Evolutionary conservation across 2,113 vertebrate genomes (phyloP).

Genomic region (Australoheros scitulus): DNA sequence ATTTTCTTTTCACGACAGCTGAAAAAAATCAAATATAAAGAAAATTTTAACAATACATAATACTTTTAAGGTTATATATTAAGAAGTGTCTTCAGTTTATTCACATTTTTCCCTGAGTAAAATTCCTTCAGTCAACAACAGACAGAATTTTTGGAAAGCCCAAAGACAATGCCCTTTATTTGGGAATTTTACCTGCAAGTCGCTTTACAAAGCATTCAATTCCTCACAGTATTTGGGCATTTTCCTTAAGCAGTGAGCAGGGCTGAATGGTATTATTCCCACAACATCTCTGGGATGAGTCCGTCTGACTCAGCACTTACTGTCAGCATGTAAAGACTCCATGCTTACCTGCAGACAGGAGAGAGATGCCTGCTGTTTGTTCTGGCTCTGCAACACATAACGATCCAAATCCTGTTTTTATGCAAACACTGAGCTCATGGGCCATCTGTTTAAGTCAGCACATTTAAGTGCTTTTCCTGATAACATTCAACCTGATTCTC

Average conservation of each 20-base stretch:
- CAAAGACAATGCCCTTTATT: neutral
- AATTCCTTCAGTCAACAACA: neutral
- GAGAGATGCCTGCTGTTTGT: constrained; percentile 43
- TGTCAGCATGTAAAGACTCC: constrained; percentile 27
- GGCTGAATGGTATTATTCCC: constrained; percentile 24
- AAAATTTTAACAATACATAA: no score
- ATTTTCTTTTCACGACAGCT: neutral
- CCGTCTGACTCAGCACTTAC: constrained; percentile 46
- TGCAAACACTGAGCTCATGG: constrained; percentile 36
- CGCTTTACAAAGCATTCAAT: neutral
- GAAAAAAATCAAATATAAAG: neutral
- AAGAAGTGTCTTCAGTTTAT: neutral
- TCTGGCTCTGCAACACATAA: constrained; percentile 6
- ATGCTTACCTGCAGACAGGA: constrained; percentile 42
- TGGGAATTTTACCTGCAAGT: neutral
- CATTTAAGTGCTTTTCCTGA: constrained; percentile 41
- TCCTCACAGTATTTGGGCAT: neutral
- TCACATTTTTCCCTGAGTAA: neutral
- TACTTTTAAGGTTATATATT: neutral
- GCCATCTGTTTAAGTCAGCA: constrained; percentile 52
- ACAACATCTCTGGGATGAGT: neutral
- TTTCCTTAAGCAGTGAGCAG: neutral
- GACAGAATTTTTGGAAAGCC: neutral
- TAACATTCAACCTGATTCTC: neutral
- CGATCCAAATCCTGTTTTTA: constrained; percentile 36